Conservation (phyloP, 2,113 vertebrate species). For the Calypte anna region DNA sequence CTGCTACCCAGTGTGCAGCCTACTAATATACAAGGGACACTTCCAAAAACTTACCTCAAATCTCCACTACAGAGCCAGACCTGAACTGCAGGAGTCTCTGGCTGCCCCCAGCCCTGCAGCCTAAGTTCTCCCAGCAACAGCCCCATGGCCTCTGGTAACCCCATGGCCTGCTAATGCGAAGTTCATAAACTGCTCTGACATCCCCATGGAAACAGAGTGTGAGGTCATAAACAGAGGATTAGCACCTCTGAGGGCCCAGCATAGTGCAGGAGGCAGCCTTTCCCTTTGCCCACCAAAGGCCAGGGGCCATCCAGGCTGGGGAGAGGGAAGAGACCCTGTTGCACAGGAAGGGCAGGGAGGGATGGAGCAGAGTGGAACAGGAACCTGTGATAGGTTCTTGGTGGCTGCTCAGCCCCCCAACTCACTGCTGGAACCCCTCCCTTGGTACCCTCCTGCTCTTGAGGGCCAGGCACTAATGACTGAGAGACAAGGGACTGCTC, state of each 20-base stretch:
- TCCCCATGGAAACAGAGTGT: constrained; percentile 73
- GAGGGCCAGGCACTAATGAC: background rate
- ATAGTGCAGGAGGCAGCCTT: background rate
- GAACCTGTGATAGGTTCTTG: background rate
- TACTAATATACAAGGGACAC: background rate
- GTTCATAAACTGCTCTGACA: constrained; percentile 63
- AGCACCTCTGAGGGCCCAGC: constrained; percentile 61
- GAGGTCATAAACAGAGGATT: constrained; percentile 75
- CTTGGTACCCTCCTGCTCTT: background rate
- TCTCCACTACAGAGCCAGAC: background rate
- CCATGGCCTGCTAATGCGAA: constrained; percentile 42
- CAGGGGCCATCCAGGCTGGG: background rate
- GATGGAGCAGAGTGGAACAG: background rate
- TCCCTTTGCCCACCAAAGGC: background rate
- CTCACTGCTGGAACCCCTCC: background rate
- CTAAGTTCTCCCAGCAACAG: constrained; percentile 53
- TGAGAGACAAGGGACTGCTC: background rate
- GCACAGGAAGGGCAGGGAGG: background rate
- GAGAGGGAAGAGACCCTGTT: background rate
- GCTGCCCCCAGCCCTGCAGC: background rate
- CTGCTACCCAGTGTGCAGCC: background rate
- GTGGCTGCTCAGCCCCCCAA: background rate
- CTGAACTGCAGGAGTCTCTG: constrained; percentile 2
- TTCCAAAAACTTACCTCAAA: background rate
- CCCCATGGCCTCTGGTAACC: constrained; percentile 73